Base-by-base conservation (phyloP, 2,888 invertebrate species). In the Melanargia galathea region DNA sequence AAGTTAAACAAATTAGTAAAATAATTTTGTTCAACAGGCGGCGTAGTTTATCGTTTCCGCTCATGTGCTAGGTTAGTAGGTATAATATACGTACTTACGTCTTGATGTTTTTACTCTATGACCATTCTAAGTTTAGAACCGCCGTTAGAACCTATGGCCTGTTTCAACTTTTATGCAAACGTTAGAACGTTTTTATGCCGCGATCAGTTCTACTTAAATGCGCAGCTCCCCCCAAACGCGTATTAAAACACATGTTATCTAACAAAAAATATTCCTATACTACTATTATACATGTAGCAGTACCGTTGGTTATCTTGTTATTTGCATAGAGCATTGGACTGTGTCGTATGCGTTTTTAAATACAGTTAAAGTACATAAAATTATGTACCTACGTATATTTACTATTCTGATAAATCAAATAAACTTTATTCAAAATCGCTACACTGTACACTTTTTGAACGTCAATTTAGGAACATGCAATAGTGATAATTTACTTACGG, bases 121-220 rank as follows among this genome's bases (percentile, higher is more conserved):
- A 26, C 58, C 45, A 71, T 73, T 77, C 76, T 78, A 77, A 71
- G 73, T 78, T 78, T 78, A 78, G 75, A 73, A 68, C 64, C 65
- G 63, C 79, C 79, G 80, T 81, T 81, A 79, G 78, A 76, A 75
- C 70, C 73, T 70, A 70, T 71, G 67, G 69, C 71, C 65, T 67
- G 77, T 77, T 30, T 6, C 30, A 30, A 30, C 5, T 30, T 75
- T 73, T 75, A 74, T 72, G 67, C 65, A 63, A 63, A 70, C 71
- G 68, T 72, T 72, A 73, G 67, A 70, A 60, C n/a, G 61, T 73
- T 76, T 78, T 77, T 75, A 35, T 74, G 69, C 68, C 60, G 59
- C 57, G 64, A 67, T 69, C 67, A 64, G 65, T 65, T 67, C 69
- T 62, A 67, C 62, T 62, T 65, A 65, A 65, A 67, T 65, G 67